Base-by-base conservation (phyloP, 2,113 vertebrate genomes). In the Atlantisia rogersi region DNA sequence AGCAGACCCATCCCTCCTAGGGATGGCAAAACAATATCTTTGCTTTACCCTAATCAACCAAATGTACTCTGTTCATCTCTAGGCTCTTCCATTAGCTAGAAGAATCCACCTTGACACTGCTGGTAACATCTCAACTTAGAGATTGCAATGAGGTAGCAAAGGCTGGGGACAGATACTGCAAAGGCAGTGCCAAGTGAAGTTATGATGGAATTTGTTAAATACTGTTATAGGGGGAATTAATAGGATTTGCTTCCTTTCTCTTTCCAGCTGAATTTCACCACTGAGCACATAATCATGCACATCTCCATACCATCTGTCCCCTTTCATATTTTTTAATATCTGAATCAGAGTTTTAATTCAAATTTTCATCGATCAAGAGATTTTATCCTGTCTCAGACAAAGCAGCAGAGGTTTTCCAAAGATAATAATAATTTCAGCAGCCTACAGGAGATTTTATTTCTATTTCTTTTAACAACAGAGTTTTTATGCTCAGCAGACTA, bases 341-440 rank as follows among this genome's bases (percentile, higher is more conserved):
- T 65, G 74, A 91, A 76, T 86, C 65, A 78, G 52, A 88, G 26
- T 73, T 91, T 89, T 87, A 91, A 76, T 89, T 89, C 65, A 28
- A 79, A 91, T 82, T 91, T 94, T 89, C 58, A 73, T 62, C 1
- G 2, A 76, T 65, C 70, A 76, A 76, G 53, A 79, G 84, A 62
- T 87, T 89, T 84, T 84, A 79, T 62, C 39, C 56, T 62, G 39
- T 64, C 58, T 89, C 50, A 67, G 59, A 76, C 10, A 82, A 29
- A 48, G 19, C 78, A 71, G 55, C 14, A 85, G 60, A 94, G 58
- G 8, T 78, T 91, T 92, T 94, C 29, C 48, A 85, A 85, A 82
- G 12, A 73, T 60, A 74, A 50, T 13, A 97, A 55, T 25, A 46
- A 59, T 75, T 89, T 89, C 69, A 68, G 39, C 40, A 91, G 40